Conservation (phyloP, 2,888 invertebrate species). For the Ichneumoninae sp. region DNA sequence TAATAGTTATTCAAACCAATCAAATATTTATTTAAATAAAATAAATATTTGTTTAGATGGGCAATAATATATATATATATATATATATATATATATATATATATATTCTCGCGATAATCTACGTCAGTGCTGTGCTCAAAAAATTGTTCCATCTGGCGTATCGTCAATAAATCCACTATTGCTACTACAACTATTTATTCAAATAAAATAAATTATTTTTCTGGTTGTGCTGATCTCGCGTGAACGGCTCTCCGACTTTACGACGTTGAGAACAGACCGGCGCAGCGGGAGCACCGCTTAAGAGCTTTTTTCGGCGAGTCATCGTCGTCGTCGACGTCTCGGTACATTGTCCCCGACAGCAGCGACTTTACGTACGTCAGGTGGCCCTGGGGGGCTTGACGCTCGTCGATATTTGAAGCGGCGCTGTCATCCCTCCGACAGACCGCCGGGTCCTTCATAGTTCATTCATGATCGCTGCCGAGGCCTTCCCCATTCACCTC, state of each 20-base stretch:
- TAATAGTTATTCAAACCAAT: no score
- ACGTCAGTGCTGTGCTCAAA: not conserved
- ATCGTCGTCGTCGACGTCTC: constrained; percentile 68
- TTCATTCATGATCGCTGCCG: constrained; percentile 71
- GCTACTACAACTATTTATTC: not conserved
- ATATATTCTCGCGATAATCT: no score
- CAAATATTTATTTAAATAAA: no score
- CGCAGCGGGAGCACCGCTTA: constrained; percentile 15
- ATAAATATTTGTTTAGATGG: no score
- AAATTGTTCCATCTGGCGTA: no score
- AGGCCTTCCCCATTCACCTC: constrained; percentile 64
- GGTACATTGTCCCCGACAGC: constrained; percentile 25
- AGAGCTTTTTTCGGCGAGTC: constrained; percentile 70
- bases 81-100: no score
- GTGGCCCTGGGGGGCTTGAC: constrained; percentile 31
- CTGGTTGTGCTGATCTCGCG: not conserved
- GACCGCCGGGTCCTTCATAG: constrained; percentile 66
- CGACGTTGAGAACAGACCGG: constrained; percentile 29
- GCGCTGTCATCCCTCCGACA: constrained; percentile 75
- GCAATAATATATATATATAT: no score
- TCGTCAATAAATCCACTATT: not conserved
- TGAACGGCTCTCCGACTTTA: constrained; percentile 12
- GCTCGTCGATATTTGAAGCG: constrained; percentile 76
- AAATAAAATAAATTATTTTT: not conserved
- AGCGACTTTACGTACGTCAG: constrained; percentile 60